Evolutionary conservation across 2,113 vertebrate species (phyloP).

Genomic region (Antechinus stuartii): DNA sequence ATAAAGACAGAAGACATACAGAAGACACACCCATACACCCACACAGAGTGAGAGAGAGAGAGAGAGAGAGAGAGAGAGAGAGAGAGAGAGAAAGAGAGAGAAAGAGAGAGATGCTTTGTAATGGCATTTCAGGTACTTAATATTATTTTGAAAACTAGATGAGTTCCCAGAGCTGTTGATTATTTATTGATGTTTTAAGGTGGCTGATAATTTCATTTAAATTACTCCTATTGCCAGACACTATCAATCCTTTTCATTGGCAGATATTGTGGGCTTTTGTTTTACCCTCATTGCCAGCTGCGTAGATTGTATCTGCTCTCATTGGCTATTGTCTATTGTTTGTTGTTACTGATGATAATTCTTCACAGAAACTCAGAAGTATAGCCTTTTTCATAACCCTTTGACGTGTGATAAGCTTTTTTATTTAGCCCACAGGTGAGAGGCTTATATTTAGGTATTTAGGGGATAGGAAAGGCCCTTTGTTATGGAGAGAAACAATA

Average conservation of each 20-base stretch:
- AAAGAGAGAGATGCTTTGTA: background rate
- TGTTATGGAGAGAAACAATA: background rate
- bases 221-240: constrained; percentile 34
- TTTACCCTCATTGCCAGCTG: constrained; percentile 55
- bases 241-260: constrained; percentile 20
- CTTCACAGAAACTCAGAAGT: constrained; percentile 33
- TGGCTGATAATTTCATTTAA: constrained; percentile 71
- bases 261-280: constrained; percentile 37
- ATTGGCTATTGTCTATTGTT: background rate
- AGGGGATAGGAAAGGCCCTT: background rate
- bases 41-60: background rate
- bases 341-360: constrained; percentile 45
- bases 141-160: constrained; percentile 45
- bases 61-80: background rate
- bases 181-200: constrained; percentile 64
- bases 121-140: constrained; percentile 45
- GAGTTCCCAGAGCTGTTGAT: constrained; percentile 63
- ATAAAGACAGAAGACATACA: too few species aligned
- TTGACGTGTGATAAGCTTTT: background rate
- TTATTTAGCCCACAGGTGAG: background rate
- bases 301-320: background rate
- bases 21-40: too few species aligned
- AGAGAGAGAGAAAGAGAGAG: background rate
- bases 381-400: background rate
- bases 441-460: background rate